Evolutionary conservation across 2,113 vertebrate species (phyloP).

Genomic region (Thamnaconus septentrionalis): DNA sequence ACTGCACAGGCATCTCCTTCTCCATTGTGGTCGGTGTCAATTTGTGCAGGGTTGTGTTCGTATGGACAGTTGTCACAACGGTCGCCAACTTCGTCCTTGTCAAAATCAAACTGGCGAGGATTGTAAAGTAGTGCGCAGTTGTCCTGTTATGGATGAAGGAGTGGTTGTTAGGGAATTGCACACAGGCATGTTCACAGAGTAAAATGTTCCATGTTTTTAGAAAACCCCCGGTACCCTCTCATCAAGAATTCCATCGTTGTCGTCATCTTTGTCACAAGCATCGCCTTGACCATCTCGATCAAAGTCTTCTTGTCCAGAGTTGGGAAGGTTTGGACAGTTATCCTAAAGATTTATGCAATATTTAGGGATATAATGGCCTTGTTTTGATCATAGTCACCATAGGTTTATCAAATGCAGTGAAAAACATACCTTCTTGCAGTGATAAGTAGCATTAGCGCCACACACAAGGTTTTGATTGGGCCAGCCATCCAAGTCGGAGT

Average conservation of each 20-base stretch:
- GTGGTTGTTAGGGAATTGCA: conserved; percentile 3
- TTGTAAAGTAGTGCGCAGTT: conserved; percentile 96
- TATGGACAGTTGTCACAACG: conserved; percentile 97
- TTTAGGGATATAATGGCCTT: neutral
- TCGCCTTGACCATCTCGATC: conserved; percentile 95
- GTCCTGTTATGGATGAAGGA: conserved; percentile 75
- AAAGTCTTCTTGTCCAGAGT: conserved; percentile 97
- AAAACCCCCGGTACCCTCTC: conserved; percentile 81
- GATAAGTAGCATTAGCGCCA: conserved; percentile 88
- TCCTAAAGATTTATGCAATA: conserved; percentile 77
- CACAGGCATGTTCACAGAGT: neutral
- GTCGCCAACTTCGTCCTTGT: conserved; percentile 96
- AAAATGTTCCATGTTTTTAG: neutral
- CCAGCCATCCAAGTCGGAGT: conserved; percentile 97
- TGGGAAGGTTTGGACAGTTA: conserved; percentile 95
- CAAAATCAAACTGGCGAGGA: conserved; percentile 93
- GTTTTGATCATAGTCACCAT: neutral
- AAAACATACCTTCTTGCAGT: conserved; percentile 87
- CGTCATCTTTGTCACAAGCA: conserved; percentile 96
- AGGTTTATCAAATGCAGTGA: neutral
- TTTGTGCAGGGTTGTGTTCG: conserved; percentile 94
- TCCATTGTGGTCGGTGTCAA: conserved; percentile 91
- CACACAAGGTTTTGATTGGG: conserved; percentile 94
- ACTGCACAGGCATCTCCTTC: conserved; percentile 93
- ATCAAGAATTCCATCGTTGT: conserved; percentile 90